Percentiles rank a stretch among this genome's conserved stretches.
These are phyloP conservation scores for Ceratothoa steindachneri DNA, from an alignment of 2,888 invertebrate genomes.

Conservation along the genomic window DNA sequence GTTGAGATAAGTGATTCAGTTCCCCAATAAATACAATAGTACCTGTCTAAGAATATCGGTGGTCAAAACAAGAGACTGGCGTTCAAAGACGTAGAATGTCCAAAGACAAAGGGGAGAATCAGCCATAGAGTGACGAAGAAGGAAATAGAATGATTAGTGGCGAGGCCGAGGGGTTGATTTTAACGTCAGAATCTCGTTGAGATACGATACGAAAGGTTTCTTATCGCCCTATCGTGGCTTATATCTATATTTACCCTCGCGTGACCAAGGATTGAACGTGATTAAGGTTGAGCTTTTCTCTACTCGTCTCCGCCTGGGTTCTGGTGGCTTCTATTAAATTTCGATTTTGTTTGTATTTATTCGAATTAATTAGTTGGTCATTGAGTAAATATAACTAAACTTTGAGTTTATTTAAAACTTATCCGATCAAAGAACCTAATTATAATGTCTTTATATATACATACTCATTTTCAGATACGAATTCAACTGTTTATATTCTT, in stretches of 20 bases:
- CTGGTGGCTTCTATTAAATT: background rate
- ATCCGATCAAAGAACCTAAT: too few relatives aligned
- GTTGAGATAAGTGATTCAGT: too few relatives aligned
- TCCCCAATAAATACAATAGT: too few relatives aligned
- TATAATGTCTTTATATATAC: too few relatives aligned
- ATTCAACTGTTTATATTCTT: too few relatives aligned
- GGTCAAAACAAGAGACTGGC: background rate
- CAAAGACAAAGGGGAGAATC: background rate
- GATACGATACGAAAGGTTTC: constrained; percentile 36
- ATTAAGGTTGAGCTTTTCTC: background rate
- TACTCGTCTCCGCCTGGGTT: background rate
- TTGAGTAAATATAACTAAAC: background rate
- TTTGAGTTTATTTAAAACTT: background rate
- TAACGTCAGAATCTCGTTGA: constrained; percentile 22
- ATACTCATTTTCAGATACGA: too few relatives aligned
- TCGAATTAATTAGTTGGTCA: background rate
- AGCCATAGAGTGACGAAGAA: constrained; percentile 13
- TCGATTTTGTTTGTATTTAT: background rate
- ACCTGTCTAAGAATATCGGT: too few relatives aligned
- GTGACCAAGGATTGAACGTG: background rate
- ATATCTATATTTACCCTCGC: constrained; percentile 20
- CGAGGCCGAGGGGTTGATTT: constrained; percentile 24
- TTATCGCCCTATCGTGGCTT: constrained; percentile 29
- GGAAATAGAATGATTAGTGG: constrained; percentile 33
- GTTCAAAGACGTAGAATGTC: background rate